Evolutionary conservation across 2,113 vertebrate genomes (phyloP).

Genomic region (Siniperca chuatsi): DNA sequence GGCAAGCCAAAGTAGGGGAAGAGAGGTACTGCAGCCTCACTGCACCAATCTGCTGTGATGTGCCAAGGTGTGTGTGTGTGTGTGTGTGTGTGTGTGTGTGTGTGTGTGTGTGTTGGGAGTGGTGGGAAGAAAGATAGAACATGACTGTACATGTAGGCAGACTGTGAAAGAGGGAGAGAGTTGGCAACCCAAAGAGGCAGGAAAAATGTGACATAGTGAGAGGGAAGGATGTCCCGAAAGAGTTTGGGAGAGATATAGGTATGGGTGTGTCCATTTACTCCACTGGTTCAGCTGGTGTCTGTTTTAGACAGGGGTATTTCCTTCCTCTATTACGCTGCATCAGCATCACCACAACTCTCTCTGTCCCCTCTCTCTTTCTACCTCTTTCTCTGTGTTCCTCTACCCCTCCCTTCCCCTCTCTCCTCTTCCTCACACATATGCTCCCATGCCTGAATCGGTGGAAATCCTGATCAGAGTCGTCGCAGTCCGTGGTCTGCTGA

Average conservation of each 20-base stretch:
- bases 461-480: conserved; percentile 49
- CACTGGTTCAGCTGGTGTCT: conserved; percentile 16
- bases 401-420: conserved; percentile 46
- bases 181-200: rapidly evolving
- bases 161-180: neutral
- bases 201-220: neutral
- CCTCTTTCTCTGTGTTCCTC: conserved; percentile 49
- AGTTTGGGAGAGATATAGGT: neutral
- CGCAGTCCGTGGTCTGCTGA: conserved; percentile 35
- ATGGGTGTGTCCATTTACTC: neutral
- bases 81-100: conserved; percentile 27
- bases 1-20: conserved; percentile 39
- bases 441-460: conserved; percentile 54
- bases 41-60: conserved; percentile 72
- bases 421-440: conserved; percentile 26
- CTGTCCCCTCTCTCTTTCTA: conserved; percentile 33
- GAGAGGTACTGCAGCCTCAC: conserved; percentile 69
- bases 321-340: conserved; percentile 44
- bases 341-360: conserved; percentile 38
- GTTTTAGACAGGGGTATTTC: conserved; percentile 41
- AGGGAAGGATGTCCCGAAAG: neutral
- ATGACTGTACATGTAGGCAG: neutral
- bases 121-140: neutral
- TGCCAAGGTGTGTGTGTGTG: conserved; percentile 36
- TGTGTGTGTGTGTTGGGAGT: neutral